A percentile compares a stretch with the other conserved stretches of the same genome.
Conservation (phyloP, 2,113 vertebrate genomes). For the Pituophis catenifer region DNA sequence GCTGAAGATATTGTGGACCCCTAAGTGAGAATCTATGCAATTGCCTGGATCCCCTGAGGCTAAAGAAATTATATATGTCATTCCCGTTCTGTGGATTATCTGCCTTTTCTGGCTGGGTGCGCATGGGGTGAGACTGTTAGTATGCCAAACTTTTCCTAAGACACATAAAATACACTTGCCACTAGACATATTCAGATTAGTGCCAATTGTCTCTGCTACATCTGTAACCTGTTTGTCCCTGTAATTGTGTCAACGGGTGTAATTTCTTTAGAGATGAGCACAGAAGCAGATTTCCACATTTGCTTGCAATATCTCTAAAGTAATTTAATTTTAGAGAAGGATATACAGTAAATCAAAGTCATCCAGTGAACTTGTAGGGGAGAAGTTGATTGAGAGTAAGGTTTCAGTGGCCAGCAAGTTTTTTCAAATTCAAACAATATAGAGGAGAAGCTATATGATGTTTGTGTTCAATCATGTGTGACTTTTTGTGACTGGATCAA, state of each 20-base stretch:
- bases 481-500: neutral
- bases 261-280: neutral
- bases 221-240: neutral
- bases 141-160: neutral
- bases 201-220: neutral
- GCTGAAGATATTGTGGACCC: neutral
- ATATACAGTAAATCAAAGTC: neutral
- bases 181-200: neutral
- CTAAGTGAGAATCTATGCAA: neutral
- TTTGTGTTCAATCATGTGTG: neutral
- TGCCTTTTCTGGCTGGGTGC: neutral
- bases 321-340: neutral
- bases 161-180: neutral
- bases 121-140: neutral
- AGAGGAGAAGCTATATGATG: neutral
- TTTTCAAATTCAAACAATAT: neutral
- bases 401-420: neutral
- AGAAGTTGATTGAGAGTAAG: neutral
- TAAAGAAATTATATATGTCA: neutral
- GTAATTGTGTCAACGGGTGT: neutral
- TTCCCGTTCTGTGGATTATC: neutral
- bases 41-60: neutral
- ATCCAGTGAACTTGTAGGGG: neutral
- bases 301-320: neutral
- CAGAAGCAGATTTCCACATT: neutral